Evolutionary conservation across 2,797 vertebrate species (phyloP), one percentile per base, ranked within the genome.

Genomic region (Sciaenops ocellatus): DNA sequence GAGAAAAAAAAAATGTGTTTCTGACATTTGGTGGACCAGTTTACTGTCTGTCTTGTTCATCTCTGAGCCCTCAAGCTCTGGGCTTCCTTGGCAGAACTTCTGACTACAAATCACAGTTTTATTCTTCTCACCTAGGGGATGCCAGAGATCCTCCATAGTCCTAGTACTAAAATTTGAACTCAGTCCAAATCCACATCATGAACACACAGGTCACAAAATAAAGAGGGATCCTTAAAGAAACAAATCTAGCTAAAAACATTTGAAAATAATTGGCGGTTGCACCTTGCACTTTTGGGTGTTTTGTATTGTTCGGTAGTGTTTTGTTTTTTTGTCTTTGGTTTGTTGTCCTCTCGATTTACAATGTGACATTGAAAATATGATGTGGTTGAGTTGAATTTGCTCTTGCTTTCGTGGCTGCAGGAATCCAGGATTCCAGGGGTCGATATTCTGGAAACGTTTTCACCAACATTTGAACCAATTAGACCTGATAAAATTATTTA

Each of bases 121-220:
- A 90, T 90, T 89, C 85, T 77, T 56, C 90, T 83, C 84, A 92
- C 87, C 90, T 82, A 80, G 74, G 86, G 89, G 83, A 92, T 84
- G 84, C 83, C 85, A 85, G 82, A 84, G 89, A 90, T 87, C 88
- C 74, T 81, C 68, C 46, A 57, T 28, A 82, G 89, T 76, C 69
- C 83, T 86, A 15, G 67, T 38, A 50, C 79, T 80, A 63, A 77
- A 85, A 87, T 70, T 63, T 90, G 88, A 89, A 91, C 85, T 79
- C 64, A 51, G 66, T 91, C 86, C 85, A 93, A 92, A 87, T 90
- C 84, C 76, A 82, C 87, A 87, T 80, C 50, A 79, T 75, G 76
- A 84, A 69, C 73, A 73, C 65, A 68, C 48, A 81, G 83, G 86
- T 90, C 85, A 81, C 38, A 80, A 83, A 90, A 85, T 61, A 80